Evolutionary conservation across 2,888 invertebrate species (phyloP).

Genomic region (Volucella bombylans): DNA sequence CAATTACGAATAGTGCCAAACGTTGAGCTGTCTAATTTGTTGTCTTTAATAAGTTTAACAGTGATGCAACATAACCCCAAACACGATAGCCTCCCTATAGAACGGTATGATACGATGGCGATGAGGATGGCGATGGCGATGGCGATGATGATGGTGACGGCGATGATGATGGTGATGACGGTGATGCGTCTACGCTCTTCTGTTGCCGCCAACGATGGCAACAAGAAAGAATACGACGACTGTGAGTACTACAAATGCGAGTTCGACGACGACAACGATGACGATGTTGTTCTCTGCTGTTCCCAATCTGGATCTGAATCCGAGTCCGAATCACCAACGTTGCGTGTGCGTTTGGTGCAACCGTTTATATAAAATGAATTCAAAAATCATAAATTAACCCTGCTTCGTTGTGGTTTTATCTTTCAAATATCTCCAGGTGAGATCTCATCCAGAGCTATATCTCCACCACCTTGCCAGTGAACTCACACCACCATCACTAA

Average conservation of each 20-base stretch:
- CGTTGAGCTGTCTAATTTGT: slow-evolving; percentile 74
- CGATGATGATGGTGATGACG: slow-evolving; percentile 43
- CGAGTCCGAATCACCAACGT: slow-evolving; percentile 59
- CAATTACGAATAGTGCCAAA: slow-evolving; percentile 62
- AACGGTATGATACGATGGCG: slow-evolving; percentile 39
- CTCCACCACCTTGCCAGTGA: slow-evolving; percentile 56
- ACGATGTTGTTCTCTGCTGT: slow-evolving; percentile 69
- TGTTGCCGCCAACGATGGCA: slow-evolving; percentile 11
- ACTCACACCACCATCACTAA: slow-evolving; percentile 36
- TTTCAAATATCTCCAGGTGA: slow-evolving; percentile 70
- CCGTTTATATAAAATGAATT: slow-evolving; percentile 73
- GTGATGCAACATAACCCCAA: slow-evolving; percentile 73
- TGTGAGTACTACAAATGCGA: slow-evolving; percentile 7
- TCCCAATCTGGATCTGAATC: slow-evolving; percentile 64
- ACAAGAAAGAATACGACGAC: not conserved
- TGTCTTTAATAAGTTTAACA: slow-evolving; percentile 74
- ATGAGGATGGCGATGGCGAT: slow-evolving; percentile 51
- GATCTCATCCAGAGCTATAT: slow-evolving; percentile 64
- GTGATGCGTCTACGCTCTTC: slow-evolving; percentile 48
- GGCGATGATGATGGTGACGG: slow-evolving; percentile 35
- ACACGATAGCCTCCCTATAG: slow-evolving; percentile 68
- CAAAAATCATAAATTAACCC: slow-evolving; percentile 75
- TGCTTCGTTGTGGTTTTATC: slow-evolving; percentile 72
- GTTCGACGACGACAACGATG: slow-evolving; percentile 30
- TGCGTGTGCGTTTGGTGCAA: slow-evolving; percentile 74